Evolutionary conservation across 2,797 vertebrate genomes (phyloP).

Genomic region (Microtus californicus): DNA sequence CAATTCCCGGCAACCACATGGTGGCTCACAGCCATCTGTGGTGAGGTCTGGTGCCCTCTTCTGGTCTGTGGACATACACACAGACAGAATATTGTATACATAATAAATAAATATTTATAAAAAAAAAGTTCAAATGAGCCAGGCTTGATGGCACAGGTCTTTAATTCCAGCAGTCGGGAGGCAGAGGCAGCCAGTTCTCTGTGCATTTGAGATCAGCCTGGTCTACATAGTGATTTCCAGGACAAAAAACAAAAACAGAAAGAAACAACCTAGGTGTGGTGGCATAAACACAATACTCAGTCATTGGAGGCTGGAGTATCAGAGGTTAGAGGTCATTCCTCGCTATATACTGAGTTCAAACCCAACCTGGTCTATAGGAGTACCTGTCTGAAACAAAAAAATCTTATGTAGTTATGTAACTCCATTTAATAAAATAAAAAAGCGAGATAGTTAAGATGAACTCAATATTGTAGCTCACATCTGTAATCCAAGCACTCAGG

Average conservation of each 20-base stretch:
- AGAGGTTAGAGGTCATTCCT: background rate
- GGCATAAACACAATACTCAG: background rate
- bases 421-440: background rate
- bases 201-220: background rate
- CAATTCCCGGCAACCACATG: too few relatives aligned
- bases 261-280: background rate
- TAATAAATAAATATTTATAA: too few relatives aligned
- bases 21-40: too few relatives aligned
- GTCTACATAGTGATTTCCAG: background rate
- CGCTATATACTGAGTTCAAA: background rate
- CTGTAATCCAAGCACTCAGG: background rate
- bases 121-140: background rate
- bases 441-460: background rate
- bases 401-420: background rate
- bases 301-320: rapidly evolving
- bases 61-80: too few relatives aligned
- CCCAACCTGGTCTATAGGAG: background rate
- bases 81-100: too few relatives aligned
- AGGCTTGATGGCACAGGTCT: too few relatives aligned
- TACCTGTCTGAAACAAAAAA: background rate
- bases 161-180: background rate
- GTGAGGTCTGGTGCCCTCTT: too few relatives aligned
- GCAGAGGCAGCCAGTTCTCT: background rate
- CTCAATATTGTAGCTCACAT: background rate
- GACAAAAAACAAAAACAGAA: too few relatives aligned